Evolutionary conservation across 1,140 invertebrate species (phyloP), one percentile per base, ranked within the genome.

Genomic region (Pemphigus obesinymphae): DNA sequence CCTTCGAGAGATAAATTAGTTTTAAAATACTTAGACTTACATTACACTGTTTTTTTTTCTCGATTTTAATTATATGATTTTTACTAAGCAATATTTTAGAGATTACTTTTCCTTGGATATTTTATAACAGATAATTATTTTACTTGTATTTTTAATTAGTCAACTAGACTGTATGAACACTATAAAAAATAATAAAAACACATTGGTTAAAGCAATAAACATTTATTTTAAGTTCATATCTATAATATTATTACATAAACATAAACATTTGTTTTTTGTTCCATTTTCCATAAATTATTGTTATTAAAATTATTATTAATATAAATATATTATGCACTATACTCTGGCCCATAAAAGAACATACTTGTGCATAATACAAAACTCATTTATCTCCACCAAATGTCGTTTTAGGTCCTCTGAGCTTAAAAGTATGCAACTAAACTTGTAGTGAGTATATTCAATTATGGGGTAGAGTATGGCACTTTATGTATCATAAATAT

Each of bases 201-300:
- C 34, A 66, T 66, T 13, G 3, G 26, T 61, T 61, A 20, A 37
- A 66, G 63, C 31, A 70, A 70, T 26, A 37, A 43, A 70, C 13
- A 23, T 45, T 70, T 70, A 45, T 70, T 70, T 70, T 45, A 68
- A 70, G 66, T 70, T 45, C 10, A 45, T 66, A 0, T 23, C 2
- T n/a, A 43, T 40, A 40, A 68, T 68, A 45, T 6, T 15, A 26
- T 26, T 70, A 70, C 40, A 70, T 70, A 70, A 43, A 70, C 40
- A 70, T 68, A 29, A 15, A 31, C 23, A 4, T 70, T 45, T 68
- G 37, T 37, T 70, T 43, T 70, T 70, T 70, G 66, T 70, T 70
- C 66, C 66, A 45, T 70, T 70, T 37, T 70, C 37, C 66, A 70
- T 70, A 45, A 70, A 70, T 43, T 70, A 45, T 70, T 70, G 40